Evolutionary conservation across 2,888 invertebrate species (phyloP).

Genomic region (Galerucella pusilla): DNA sequence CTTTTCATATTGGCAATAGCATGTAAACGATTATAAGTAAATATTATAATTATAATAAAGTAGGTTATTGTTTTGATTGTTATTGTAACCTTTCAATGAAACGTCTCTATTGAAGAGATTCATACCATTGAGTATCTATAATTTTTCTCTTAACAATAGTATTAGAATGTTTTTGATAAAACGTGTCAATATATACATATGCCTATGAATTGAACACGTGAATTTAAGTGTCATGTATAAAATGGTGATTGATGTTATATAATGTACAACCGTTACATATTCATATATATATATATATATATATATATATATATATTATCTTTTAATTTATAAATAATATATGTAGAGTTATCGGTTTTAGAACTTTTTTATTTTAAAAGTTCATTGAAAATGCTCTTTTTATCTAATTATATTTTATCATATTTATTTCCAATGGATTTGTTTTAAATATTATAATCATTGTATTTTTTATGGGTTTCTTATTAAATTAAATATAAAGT

Average conservation of each 20-base stretch:
- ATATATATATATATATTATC: neutral
- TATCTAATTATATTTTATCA: slow-evolving; percentile 19
- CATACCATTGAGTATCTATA: too few relatives aligned
- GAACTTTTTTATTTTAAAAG: slow-evolving; percentile 5
- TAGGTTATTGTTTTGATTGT: too few relatives aligned
- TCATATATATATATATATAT: neutral
- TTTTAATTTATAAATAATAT: slow-evolving; percentile 11
- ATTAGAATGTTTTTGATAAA: too few relatives aligned
- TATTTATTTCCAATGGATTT: neutral
- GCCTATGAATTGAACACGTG: too few relatives aligned
- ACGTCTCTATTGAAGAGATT: too few relatives aligned
- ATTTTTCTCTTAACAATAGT: too few relatives aligned
- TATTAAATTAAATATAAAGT: neutral
- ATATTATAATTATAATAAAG: too few relatives aligned
- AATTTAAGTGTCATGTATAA: too few relatives aligned
- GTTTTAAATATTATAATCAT: neutral
- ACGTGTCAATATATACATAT: too few relatives aligned
- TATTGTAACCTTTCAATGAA: too few relatives aligned
- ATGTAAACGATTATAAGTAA: too few relatives aligned
- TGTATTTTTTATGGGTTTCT: neutral
- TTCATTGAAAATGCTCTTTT: slow-evolving; percentile 20
- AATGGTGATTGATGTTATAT: neutral
- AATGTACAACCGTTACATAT: neutral
- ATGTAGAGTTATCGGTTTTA: neutral
- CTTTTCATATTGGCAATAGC: too few relatives aligned